phyloP scores from a whole-genome alignment of 2,113 vertebrate genomes.

The Uria aalge region DNA sequence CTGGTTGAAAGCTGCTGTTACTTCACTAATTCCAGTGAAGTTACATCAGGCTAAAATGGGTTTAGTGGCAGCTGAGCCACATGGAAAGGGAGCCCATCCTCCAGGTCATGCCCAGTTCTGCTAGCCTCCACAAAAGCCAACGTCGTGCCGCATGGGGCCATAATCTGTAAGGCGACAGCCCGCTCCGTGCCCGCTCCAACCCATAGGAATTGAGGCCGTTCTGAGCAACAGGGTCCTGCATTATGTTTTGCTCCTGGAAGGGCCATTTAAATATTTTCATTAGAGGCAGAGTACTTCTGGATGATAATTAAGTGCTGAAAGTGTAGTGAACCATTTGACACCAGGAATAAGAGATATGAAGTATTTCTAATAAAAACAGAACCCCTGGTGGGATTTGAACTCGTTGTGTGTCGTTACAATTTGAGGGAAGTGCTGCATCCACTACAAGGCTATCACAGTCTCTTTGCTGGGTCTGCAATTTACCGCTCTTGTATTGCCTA shows the following conservation, averaged over 20 bases:
- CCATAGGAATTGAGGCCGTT: neutral
- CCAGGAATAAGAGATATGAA: conserved; percentile 68
- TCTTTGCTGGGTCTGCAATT: conserved; percentile 34
- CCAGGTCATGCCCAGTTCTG: neutral
- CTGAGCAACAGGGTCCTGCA: neutral
- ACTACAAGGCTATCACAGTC: neutral
- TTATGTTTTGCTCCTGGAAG: conserved; percentile 54
- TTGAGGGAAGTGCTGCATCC: conserved; percentile 46
- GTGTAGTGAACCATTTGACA: conserved; percentile 70
- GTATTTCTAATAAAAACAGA: conserved; percentile 71
- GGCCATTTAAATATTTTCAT: conserved; percentile 71
- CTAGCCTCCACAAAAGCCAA: neutral
- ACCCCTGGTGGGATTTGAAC: conserved; percentile 60
- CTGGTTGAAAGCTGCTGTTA: neutral
- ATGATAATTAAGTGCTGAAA: conserved; percentile 68
- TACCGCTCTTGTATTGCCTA: conserved; percentile 45
- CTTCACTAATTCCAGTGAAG: neutral
- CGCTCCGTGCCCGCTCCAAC: neutral
- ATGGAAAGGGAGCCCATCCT: neutral
- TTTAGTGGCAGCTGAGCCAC: neutral
- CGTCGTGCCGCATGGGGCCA: neutral
- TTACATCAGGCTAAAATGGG: neutral
- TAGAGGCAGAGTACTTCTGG: conserved; percentile 53
- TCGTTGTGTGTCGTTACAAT: conserved; percentile 22
- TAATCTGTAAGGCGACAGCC: neutral